These are phyloP conservation scores for Pantala flavescens DNA, from an alignment of 1,140 invertebrate species.

Conservation along the genomic window DNA sequence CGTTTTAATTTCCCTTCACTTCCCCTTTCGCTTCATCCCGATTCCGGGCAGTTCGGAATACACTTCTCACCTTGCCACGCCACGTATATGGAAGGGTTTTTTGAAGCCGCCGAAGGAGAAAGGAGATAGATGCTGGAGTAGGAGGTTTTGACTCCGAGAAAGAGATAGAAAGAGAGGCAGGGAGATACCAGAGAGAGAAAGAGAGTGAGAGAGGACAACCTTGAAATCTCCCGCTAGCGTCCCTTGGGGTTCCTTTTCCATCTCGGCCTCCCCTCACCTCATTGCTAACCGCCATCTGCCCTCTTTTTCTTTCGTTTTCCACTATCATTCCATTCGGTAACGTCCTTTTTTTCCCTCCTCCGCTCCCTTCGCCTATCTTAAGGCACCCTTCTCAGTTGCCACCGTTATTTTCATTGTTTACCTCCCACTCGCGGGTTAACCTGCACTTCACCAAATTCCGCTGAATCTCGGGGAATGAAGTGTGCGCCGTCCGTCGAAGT, in stretches of 20 bases:
- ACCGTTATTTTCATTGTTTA: too few relatives aligned
- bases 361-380: background rate
- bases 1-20: too few relatives aligned
- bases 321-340: too few relatives aligned
- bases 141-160: background rate
- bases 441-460: too few relatives aligned
- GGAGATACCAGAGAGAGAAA: background rate
- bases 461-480: too few relatives aligned
- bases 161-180: background rate
- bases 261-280: background rate
- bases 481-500: too few relatives aligned
- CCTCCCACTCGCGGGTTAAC: too few relatives aligned
- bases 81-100: background rate
- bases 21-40: too few relatives aligned
- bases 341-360: background rate
- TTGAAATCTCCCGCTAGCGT: background rate
- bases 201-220: background rate
- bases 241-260: background rate
- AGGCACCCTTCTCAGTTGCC: too few relatives aligned
- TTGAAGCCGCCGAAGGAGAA: background rate
- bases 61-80: background rate
- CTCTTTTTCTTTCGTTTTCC: too few relatives aligned
- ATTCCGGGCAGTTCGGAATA: background rate
- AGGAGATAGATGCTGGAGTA: background rate
- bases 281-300: background rate